Conservation (phyloP, 2,113 vertebrate genomes). For the Podiceps cristatus region DNA sequence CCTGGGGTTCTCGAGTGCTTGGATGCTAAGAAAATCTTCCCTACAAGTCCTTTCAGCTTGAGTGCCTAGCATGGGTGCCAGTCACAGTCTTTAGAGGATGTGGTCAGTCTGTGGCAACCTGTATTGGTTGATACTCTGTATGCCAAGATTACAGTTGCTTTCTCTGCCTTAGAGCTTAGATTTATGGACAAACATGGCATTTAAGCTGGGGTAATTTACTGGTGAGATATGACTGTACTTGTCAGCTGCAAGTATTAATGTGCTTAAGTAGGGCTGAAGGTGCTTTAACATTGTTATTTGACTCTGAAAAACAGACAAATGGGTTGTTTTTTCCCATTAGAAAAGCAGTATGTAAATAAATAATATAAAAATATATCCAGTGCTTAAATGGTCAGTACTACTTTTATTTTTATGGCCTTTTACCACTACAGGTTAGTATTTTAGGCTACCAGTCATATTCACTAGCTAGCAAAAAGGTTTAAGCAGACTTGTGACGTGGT, state of each 20-base stretch:
- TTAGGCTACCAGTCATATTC: background rate
- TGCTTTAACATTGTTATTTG: constrained; percentile 13
- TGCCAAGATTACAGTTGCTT: background rate
- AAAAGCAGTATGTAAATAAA: background rate
- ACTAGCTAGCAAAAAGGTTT: background rate
- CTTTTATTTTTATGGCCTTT: background rate
- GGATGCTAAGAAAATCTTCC: background rate
- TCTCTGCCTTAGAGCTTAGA: background rate
- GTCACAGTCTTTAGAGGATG: background rate
- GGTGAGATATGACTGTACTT: constrained; percentile 16
- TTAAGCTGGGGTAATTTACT: constrained; percentile 51
- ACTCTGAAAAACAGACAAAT: constrained; percentile 30
- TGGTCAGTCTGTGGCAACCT: background rate
- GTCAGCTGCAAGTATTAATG: constrained; percentile 4
- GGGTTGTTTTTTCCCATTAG: background rate
- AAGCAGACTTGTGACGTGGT: background rate
- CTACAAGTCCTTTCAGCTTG: background rate
- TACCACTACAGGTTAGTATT: background rate
- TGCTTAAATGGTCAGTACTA: background rate
- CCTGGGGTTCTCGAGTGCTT: background rate
- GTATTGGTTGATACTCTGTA: background rate
- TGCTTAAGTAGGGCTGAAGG: constrained; percentile 30
- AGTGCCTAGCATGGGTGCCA: background rate
- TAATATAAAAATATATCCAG: background rate
- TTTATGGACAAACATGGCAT: background rate